Evolutionary conservation across 2,797 vertebrate genomes (phyloP), one percentile per base, ranked within the genome.

Genomic region (Pantherophis alleghaniensis): DNA sequence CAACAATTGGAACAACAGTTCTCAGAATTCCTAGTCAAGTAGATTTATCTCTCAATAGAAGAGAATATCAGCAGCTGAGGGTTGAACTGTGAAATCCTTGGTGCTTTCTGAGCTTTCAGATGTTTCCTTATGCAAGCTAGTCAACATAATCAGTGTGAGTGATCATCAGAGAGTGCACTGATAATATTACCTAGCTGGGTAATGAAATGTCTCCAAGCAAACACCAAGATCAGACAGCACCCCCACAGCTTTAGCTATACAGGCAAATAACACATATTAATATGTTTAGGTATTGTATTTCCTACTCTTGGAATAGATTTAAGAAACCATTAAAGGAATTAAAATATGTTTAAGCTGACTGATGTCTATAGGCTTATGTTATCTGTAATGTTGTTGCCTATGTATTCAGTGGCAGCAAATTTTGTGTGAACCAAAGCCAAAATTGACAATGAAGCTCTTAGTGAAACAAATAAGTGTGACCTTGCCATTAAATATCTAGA

Each of bases 401-500:
- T 10, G 5, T 24, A 93, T 59, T 69, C 11, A 47, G 2, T 42
- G 55, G 28, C 14, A 69, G 32, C 59, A 93, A 87, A 87, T 14
- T 56, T 79, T 61, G 24, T 56, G 13, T 92, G 13, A 95, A 88
- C 47, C 90, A 95, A 32, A 18, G 16, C 42, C 90, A 95, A 32
- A 18, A 20, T 51, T 93, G 86, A 94, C 86, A 92, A 95, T 59
- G 95, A 92, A 56, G 92, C 86, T 83, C 57, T 14, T 90, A 90
- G 87, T 55, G 74, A 90, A 90, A 94, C 59, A 92, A 90, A 90
- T 7, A 79, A 90, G 18, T 47, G 6, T 89, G 95, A 92, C 37
- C 37, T 92, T 89, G 90, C 14, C 91, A 55, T n/a, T 94, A 94
- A 96, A 95, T 87, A 90, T 95, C 86, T 59, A 7, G 26, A 10